Evolutionary conservation across 2,888 invertebrate species (phyloP).

Genomic region (Epistrophella euchroma): DNA sequence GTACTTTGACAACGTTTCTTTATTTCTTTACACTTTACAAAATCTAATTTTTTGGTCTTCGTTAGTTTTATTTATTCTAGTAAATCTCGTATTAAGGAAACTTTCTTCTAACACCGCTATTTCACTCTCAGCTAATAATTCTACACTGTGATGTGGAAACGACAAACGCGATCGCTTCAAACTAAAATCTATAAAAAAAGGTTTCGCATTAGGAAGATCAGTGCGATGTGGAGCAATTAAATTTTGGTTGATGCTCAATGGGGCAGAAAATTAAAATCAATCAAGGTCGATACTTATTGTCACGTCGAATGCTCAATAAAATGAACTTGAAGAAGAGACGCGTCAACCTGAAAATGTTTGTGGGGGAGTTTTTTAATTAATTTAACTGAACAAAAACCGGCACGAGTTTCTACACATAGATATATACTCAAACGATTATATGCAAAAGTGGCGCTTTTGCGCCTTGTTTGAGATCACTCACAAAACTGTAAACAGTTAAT

Average conservation of each 20-base stretch:
- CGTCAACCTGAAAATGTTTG: slow-evolving; percentile 2
- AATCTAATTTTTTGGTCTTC: too few relatives aligned
- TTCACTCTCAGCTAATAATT: slow-evolving; percentile 29
- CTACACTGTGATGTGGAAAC: neutral
- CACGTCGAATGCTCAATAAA: slow-evolving; percentile 2
- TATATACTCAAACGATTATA: neutral
- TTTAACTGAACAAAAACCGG: slow-evolving; percentile 32
- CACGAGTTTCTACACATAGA: neutral
- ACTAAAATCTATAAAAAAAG: neutral
- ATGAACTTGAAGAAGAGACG: slow-evolving; percentile 18
- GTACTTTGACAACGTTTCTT: neutral
- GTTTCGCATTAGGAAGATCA: slow-evolving; percentile 56
- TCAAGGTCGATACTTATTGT: slow-evolving; percentile 63
- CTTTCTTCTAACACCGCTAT: slow-evolving; percentile 12
- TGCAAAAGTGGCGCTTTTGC: slow-evolving; percentile 28
- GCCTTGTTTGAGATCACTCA: slow-evolving; percentile 28
- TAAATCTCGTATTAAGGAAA: neutral
- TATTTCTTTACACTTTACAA: neutral
- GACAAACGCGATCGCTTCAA: slow-evolving; percentile 34
- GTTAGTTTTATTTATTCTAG: neutral
- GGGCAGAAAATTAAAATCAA: slow-evolving; percentile 73
- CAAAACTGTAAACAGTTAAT: slow-evolving; percentile 53
- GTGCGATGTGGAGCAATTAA: slow-evolving; percentile 48
- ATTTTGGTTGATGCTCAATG: slow-evolving; percentile 58
- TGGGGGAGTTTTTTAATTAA: slow-evolving; percentile 20